Percentiles rank a stretch among this genome's conserved stretches.
These are phyloP conservation scores for Eulemur mongoz DNA, from an alignment of 2,797 vertebrate genomes.

Conservation along the genomic window DNA sequence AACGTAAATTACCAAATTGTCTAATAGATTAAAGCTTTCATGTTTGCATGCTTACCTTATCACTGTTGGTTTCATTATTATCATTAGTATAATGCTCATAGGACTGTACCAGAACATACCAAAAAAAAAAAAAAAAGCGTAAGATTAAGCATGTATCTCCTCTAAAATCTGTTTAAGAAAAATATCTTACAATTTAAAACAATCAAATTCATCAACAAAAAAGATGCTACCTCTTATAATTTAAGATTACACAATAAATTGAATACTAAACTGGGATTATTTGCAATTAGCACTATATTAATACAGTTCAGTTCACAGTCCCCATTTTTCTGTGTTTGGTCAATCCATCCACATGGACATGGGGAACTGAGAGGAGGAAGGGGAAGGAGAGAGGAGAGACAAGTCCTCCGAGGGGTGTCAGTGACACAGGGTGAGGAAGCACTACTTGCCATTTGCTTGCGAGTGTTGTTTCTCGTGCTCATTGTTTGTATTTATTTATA, in stretches of 20 bases:
- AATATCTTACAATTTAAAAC: neutral
- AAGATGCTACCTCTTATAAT: neutral
- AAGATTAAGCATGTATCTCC: neutral
- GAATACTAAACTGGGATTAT: neutral
- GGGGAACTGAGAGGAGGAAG: neutral
- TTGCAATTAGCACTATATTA: neutral
- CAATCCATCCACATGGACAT: accelerated
- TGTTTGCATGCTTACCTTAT: neutral
- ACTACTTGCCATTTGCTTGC: accelerated
- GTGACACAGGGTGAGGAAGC: neutral
- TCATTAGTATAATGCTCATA: neutral
- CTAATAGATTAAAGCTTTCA: neutral
- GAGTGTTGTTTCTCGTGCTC: neutral
- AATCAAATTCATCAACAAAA: neutral
- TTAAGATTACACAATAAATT: neutral
- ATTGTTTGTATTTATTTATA: neutral
- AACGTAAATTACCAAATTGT: neutral
- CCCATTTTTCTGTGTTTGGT: neutral
- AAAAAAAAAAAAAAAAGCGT: neutral
- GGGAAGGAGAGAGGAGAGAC: no score
- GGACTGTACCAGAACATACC: neutral
- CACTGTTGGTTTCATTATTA: neutral
- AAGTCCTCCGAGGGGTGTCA: neutral
- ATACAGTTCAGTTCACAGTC: neutral
- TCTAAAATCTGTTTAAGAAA: neutral